These are phyloP conservation scores for Drosophila mauritiana DNA, from an alignment of 1,140 invertebrate species.

Conservation along the genomic window DNA sequence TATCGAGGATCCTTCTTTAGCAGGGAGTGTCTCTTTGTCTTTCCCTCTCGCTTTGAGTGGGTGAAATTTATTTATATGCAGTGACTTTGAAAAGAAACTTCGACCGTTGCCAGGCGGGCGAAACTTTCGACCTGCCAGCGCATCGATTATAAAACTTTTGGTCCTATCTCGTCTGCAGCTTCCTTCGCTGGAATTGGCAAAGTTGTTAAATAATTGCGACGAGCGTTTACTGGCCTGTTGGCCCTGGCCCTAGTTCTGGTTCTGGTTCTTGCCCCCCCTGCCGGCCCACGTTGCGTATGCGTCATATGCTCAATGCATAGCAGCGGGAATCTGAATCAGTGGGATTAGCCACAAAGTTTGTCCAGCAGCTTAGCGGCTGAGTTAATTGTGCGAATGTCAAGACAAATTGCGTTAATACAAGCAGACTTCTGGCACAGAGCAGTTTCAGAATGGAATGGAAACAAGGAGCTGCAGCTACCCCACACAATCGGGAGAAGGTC, in stretches of 20 bases:
- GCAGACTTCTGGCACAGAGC: slow-evolving; percentile 23
- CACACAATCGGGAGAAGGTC: no score
- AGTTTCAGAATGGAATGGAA: background rate
- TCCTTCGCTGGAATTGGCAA: slow-evolving; percentile 60
- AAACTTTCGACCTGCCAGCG: slow-evolving; percentile 77
- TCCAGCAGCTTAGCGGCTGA: slow-evolving; percentile 74
- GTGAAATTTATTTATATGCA: slow-evolving; percentile 79
- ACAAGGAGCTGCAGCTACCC: background rate
- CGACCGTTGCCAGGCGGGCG: slow-evolving; percentile 41
- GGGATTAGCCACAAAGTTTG: slow-evolving; percentile 71
- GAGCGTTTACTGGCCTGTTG: slow-evolving; percentile 60
- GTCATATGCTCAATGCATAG: slow-evolving; percentile 68
- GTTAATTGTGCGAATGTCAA: slow-evolving; percentile 84
- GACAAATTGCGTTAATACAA: slow-evolving; percentile 82
- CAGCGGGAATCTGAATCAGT: slow-evolving; percentile 14
- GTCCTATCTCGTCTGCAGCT: slow-evolving; percentile 67
- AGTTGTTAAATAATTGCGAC: slow-evolving; percentile 82
- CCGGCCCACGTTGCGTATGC: slow-evolving; percentile 49
- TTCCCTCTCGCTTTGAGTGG: slow-evolving; percentile 7
- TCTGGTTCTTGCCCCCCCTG: background rate
- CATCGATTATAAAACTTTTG: slow-evolving; percentile 82
- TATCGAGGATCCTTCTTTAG: slow-evolving; percentile 44
- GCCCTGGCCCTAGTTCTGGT: background rate
- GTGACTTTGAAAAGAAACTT: slow-evolving; percentile 82
- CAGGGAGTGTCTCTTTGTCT: background rate